A percentile compares a stretch with the other conserved stretches of the same genome.
phyloP scores from a whole-genome alignment of 2,888 invertebrate species.

The Amiota mariae region DNA sequence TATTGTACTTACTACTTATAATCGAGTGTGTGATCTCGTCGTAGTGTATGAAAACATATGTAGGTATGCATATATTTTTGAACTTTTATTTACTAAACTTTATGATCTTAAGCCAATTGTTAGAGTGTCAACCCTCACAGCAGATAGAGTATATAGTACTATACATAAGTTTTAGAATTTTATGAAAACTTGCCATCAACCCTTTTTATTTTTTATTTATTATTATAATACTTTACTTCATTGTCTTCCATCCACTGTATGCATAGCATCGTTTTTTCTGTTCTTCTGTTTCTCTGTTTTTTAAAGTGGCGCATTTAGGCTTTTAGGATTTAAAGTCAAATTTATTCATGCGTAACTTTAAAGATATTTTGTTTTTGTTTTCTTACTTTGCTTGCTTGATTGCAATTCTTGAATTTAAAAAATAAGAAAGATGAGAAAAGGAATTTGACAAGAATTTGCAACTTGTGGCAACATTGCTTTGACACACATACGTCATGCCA shows the following conservation, averaged over 20 bases:
- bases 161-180: too few relatives aligned
- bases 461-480: conserved; percentile 29
- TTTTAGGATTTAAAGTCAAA: conserved; percentile 14
- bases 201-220: too few relatives aligned
- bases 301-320: background rate
- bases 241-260: background rate
- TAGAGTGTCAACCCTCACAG: too few relatives aligned
- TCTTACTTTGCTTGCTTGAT: background rate
- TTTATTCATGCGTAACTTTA: conserved; percentile 32
- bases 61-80: too few relatives aligned
- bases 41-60: too few relatives aligned
- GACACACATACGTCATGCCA: conserved; percentile 10
- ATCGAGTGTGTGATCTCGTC: too few relatives aligned
- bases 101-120: too few relatives aligned
- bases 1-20: too few relatives aligned
- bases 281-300: background rate
- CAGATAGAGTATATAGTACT: too few relatives aligned
- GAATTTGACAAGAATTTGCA: conserved; percentile 27
- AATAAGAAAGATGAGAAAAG: background rate
- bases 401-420: background rate
- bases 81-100: too few relatives aligned
- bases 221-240: background rate
- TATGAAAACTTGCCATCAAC: too few relatives aligned
- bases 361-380: conserved; percentile 5
- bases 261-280: background rate